Evolutionary conservation across 2,113 vertebrate species (phyloP), one percentile per base, ranked within the genome.

Genomic region (Hippocampus zosterae): DNA sequence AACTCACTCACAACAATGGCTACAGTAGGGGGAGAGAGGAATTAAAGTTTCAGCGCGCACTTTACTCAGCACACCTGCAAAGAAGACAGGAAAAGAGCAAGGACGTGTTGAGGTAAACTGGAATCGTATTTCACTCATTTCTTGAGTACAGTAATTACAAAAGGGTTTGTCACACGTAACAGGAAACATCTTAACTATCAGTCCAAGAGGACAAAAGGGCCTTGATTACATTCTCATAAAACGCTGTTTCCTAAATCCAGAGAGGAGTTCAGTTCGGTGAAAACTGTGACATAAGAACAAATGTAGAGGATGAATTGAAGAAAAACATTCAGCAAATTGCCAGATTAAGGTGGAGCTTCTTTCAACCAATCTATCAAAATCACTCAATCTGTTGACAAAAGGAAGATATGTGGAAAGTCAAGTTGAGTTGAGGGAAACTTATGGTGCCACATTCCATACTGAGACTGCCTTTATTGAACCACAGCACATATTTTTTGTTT

Each of bases 1-100:
- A 68, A 68, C 59, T 74, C 70, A 76, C 79, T 74, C 70, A 76
- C 79, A 64, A 75, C 52, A 65, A 76, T 33, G 2, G 68, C n/a
- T 21, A 81, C 33, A 67, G 55, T 27, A 71, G 76, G 25, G 23
- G 60, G 41, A 68, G 52, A 74, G 41, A 65, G 68, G 72, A 65
- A 55, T 72, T 67, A 76, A 65, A 56, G 74, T n/a, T 23, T 27
- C 5, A 3, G 59, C 0, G 37, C 41, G 13, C 2, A 0, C 25
- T 12, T 23, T 23, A 19, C 23, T 46, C 18, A 53, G 27, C 57
- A 60, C 27, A 60, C 57, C 57, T 60, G 27, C 13, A 60, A 60
- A 33, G 27, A 60, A 18, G 57, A 60, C 57, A 60, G 57, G 6
- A 60, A 33, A 60, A 8, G 25, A 59, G 48, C 48, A 52, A 52